These are phyloP conservation scores for Mirounga angustirostris DNA, from an alignment of 2,113 vertebrate species.

Conservation along the genomic window DNA sequence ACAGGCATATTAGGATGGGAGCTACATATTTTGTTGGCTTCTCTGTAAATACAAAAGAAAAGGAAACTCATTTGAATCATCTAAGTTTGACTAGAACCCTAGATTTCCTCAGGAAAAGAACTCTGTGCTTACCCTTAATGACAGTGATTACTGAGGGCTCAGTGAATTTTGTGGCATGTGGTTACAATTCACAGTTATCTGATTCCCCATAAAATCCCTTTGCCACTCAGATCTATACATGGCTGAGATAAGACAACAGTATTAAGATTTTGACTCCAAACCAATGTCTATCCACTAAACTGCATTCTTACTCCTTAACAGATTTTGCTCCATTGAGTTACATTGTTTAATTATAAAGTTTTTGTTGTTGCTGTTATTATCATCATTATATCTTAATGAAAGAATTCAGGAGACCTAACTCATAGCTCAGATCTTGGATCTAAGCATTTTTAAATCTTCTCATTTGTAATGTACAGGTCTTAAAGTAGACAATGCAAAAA, in stretches of 20 bases:
- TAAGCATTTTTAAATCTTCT: background rate
- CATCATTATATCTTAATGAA: background rate
- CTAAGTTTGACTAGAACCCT: background rate
- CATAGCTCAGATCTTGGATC: background rate
- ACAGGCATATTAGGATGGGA: background rate
- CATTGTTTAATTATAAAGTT: background rate
- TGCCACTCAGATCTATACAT: background rate
- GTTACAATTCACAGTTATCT: background rate
- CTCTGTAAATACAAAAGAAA: background rate
- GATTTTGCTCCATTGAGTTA: background rate
- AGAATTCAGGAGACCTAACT: background rate
- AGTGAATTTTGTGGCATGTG: background rate
- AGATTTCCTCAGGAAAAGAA: background rate
- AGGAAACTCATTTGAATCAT: background rate
- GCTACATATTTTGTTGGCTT: background rate
- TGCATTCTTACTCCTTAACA: background rate
- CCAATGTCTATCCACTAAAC: background rate
- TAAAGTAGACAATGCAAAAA: background rate
- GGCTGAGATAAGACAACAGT: background rate
- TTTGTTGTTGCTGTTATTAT: background rate
- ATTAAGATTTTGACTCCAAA: background rate
- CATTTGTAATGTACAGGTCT: background rate
- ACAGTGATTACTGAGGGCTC: background rate
- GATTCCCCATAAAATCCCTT: rapidly evolving
- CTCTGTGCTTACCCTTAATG: background rate